Percentiles rank a stretch among this genome's conserved stretches.
These are phyloP conservation scores for Mamestra brassicae DNA, from an alignment of 2,888 invertebrate species.

Conservation along the genomic window DNA sequence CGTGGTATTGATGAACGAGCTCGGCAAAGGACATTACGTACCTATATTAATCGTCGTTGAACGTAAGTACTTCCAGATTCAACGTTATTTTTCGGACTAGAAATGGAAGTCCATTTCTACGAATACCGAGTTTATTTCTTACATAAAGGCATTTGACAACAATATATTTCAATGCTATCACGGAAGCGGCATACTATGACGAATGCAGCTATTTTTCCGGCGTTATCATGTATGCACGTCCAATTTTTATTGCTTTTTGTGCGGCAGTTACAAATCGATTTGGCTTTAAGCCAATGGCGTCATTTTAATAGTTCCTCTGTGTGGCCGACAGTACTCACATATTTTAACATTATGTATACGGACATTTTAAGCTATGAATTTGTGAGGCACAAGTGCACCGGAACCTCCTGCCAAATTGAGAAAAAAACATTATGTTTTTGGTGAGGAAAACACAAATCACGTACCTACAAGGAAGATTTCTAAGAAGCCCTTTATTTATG, in stretches of 20 bases:
- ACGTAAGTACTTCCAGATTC: constrained; percentile 3
- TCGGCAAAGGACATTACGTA: neutral
- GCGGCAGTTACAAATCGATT: constrained; percentile 90
- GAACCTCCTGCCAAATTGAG: constrained; percentile 30
- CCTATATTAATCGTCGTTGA: constrained; percentile 17
- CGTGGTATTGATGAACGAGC: constrained; percentile 43
- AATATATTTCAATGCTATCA: constrained; percentile 79
- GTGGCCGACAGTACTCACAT: constrained; percentile 71
- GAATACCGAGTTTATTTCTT: constrained; percentile 59
- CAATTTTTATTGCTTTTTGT: constrained; percentile 89
- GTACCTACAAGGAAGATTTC: neutral
- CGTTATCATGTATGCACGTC: constrained; percentile 86
- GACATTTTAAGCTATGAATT: constrained; percentile 62
- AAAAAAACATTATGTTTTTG: constrained; percentile 21
- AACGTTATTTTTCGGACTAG: neutral
- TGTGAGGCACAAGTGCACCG: constrained; percentile 30
- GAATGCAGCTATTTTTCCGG: constrained; percentile 85
- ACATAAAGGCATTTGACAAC: constrained; percentile 68
- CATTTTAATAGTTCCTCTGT: constrained; percentile 86
- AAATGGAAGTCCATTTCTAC: constrained; percentile 35
- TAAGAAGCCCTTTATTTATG: constrained; percentile 14
- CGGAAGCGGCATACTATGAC: constrained; percentile 80
- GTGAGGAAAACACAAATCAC: constrained; percentile 39
- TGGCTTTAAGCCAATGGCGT: constrained; percentile 87
- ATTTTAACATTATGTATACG: constrained; percentile 67